Evolutionary conservation across 2,797 vertebrate genomes (phyloP), one percentile per base, ranked within the genome.

Genomic region (Pangasius macronema): DNA sequence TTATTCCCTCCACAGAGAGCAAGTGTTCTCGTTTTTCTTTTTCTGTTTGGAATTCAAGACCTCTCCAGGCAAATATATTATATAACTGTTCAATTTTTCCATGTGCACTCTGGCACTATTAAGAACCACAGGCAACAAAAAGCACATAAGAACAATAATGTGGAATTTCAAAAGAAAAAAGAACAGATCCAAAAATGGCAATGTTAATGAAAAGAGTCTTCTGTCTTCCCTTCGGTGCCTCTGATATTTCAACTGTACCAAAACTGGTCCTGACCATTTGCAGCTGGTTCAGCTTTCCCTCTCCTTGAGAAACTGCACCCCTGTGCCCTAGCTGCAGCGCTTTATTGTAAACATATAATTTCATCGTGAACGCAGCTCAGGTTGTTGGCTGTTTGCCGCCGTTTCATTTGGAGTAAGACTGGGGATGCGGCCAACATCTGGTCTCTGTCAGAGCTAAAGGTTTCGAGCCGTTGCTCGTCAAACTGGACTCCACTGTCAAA

Each of bases 261-360:
- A 87, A 89, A 87, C 89, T 77, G 73, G 82, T 84, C 86, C 83
- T 90, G 89, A 88, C 85, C 84, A 57, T 85, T 89, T 84, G 73
- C 88, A 88, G 86, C 88, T 86, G 82, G 61, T 87, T 88, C 82
- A 82, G 33, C 82, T 90, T 90, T 87, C 75, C 67, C 83, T 24
- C 80, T 84, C 80, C 73, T 82, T 89, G 86, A 90, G 90, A 90
- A 90, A 91, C 86, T 87, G 82, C 90, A 90, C 88, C 89, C 81
- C 87, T 85, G 86, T 88, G 88, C 93, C 90, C 61, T 90, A 94
- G 93, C 92, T 92, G 92, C 92, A 91, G 93, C 94, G 92, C 93
- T 95, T 95, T 95, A 95, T 95, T 95, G 94, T 95, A 96, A 96
- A 96, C 95, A 96, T 95, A 94, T 95, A 93, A 96, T 96, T 95